These are phyloP conservation scores for Aproaerema taeniolella DNA, from an alignment of 2,888 invertebrate genomes.

Conservation along the genomic window DNA sequence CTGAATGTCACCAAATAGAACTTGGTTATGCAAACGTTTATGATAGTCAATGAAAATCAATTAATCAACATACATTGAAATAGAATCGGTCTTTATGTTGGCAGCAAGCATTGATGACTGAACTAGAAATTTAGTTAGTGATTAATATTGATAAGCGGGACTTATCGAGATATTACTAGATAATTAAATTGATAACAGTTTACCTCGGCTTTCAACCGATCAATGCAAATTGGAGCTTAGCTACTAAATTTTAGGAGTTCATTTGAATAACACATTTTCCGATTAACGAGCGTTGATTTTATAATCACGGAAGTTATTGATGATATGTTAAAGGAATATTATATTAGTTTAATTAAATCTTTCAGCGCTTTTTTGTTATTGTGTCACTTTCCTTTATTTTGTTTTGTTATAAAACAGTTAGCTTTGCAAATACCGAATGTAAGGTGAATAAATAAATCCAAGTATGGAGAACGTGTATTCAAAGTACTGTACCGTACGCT, in stretches of 20 bases:
- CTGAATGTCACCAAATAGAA: too few species aligned
- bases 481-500: too few species aligned
- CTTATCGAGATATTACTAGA: slow-evolving; percentile 48
- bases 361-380: too few species aligned
- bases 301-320: slow-evolving; percentile 11
- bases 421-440: too few species aligned
- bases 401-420: too few species aligned
- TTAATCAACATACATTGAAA: too few species aligned
- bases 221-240: slow-evolving; percentile 30
- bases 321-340: slow-evolving; percentile 8
- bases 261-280: not conserved
- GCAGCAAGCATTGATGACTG: slow-evolving; percentile 27
- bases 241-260: not conserved
- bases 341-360: too few species aligned
- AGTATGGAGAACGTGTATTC: too few species aligned
- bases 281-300: slow-evolving; percentile 7
- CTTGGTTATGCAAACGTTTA: too few species aligned
- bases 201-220: slow-evolving; percentile 27
- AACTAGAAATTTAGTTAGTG: slow-evolving; percentile 23
- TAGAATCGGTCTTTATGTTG: not conserved
- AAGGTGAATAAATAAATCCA: too few species aligned
- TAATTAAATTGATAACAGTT: slow-evolving; percentile 33
- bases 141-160: slow-evolving; percentile 54
- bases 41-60: too few species aligned
- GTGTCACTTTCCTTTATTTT: too few species aligned